phyloP scores from a whole-genome alignment of 1,140 invertebrate genomes.

The Oedothorax gibbosus region DNA sequence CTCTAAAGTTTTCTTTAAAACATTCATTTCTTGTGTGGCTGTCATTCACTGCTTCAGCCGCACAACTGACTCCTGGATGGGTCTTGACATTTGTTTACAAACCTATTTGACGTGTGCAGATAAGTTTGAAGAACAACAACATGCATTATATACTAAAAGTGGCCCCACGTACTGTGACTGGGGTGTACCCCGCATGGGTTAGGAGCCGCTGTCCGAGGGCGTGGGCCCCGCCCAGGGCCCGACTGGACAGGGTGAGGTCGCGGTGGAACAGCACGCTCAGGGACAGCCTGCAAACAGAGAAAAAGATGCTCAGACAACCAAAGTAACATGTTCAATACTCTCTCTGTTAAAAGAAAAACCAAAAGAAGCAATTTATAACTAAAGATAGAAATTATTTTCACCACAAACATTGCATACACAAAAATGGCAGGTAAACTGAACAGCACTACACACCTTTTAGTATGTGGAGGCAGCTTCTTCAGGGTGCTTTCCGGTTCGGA shows the following conservation, averaged over 20 bases:
- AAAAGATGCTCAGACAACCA: neutral
- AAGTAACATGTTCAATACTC: neutral
- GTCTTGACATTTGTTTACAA: neutral
- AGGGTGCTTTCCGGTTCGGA: neutral
- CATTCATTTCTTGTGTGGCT: neutral
- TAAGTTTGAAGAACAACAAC: neutral
- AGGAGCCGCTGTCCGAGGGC: conserved; percentile 6
- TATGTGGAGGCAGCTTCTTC: neutral
- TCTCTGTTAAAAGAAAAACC: neutral
- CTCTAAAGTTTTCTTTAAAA: neutral
- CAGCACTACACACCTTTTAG: conserved; percentile 20
- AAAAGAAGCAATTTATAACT: neutral
- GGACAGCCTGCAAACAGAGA: conserved; percentile 18
- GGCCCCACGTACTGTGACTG: conserved; percentile 15
- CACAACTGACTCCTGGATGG: neutral
- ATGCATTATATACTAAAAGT: neutral
- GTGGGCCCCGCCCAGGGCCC: conserved; percentile 3
- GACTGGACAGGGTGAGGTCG: conserved; percentile 7
- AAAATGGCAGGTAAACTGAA: neutral
- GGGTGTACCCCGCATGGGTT: conserved; percentile 3
- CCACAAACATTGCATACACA: neutral
- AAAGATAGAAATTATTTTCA: neutral
- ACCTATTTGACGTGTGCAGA: neutral
- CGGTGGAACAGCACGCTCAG: conserved; percentile 34
- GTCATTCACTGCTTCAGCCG: neutral